These are phyloP conservation scores for Catamblyrhynchus diadema DNA, from an alignment of 2,797 vertebrate species.

Conservation along the genomic window DNA sequence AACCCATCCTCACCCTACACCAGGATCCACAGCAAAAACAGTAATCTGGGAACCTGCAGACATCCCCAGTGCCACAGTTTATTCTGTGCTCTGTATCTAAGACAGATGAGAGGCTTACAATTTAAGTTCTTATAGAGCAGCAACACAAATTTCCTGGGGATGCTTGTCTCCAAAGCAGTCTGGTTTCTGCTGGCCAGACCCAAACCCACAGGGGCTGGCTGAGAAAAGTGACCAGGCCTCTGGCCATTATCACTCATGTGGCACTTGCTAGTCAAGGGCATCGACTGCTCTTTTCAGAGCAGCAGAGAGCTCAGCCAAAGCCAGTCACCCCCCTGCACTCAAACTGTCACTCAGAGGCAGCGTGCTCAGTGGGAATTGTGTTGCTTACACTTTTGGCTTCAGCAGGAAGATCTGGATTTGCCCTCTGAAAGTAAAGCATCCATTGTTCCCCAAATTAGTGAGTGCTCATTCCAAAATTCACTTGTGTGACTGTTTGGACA, in stretches of 20 bases:
- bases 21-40: background rate
- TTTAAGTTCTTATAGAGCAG: background rate
- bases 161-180: background rate
- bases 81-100: background rate
- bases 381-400: background rate
- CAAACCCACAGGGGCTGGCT: background rate
- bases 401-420: background rate
- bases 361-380: background rate
- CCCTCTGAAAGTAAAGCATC: background rate
- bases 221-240: background rate
- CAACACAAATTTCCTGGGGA: background rate
- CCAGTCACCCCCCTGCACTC: background rate
- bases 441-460: background rate
- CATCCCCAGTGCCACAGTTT: accelerated
- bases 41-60: background rate
- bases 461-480: background rate
- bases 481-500: background rate
- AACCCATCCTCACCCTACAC: background rate
- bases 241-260: conserved; percentile 39
- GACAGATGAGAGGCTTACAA: background rate
- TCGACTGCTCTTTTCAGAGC: conserved; percentile 45
- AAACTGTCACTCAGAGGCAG: background rate
- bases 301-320: background rate
- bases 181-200: background rate
- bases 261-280: conserved; percentile 48